A percentile compares a stretch with the other conserved stretches of the same genome.
These are phyloP conservation scores for Urocyon cinereoargenteus DNA, from an alignment of 2,797 vertebrate species.

Conservation along the genomic window DNA sequence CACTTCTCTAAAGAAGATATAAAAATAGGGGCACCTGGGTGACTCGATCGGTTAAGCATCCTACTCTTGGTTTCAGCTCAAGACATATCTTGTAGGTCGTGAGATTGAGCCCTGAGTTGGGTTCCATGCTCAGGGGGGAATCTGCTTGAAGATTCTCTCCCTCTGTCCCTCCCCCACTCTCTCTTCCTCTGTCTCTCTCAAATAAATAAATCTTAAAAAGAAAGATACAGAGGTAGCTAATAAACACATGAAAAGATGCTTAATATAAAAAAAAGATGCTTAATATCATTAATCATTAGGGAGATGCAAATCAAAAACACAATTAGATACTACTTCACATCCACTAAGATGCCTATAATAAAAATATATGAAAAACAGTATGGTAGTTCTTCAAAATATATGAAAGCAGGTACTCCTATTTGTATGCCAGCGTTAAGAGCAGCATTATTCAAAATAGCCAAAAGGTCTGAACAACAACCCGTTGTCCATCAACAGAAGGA, in stretches of 20 bases:
- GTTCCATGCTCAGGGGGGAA: too few relatives aligned
- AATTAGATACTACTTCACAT: background rate
- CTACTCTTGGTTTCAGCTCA: too few relatives aligned
- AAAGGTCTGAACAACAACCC: background rate
- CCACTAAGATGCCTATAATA: background rate
- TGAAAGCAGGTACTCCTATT: background rate
- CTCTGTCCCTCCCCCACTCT: too few relatives aligned
- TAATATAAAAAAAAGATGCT: background rate
- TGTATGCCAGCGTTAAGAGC: background rate
- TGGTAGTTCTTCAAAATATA: background rate
- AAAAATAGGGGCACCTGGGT: background rate
- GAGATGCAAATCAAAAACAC: background rate
- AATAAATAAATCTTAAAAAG: too few relatives aligned
- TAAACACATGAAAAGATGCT: background rate
- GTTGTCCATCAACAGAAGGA: background rate
- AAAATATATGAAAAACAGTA: background rate
- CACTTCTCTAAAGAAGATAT: background rate
- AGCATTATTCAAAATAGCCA: background rate
- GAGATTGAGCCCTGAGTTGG: too few relatives aligned
- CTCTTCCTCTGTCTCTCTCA: too few relatives aligned
- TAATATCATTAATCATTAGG: background rate
- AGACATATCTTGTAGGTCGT: too few relatives aligned
- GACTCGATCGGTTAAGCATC: too few relatives aligned
- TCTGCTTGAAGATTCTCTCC: too few relatives aligned
- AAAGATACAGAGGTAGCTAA: background rate